A percentile compares a stretch with the other conserved stretches of the same genome.
Conservation (phyloP, 2,888 invertebrate species). For the Ecdyonurus torrentis region DNA sequence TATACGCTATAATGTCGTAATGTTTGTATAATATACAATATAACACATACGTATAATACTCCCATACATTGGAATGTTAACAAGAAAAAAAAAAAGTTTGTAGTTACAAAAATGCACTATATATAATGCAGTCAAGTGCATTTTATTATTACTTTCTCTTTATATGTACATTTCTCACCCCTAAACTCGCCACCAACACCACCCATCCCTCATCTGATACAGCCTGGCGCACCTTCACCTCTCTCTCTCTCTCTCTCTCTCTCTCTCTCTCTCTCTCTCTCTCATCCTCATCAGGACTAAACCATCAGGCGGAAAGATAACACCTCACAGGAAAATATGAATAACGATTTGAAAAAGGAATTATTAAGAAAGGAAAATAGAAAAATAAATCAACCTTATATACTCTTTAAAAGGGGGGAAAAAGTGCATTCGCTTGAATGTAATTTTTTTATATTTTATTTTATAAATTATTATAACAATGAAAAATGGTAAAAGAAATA, state of each 20-base stretch:
- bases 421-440: neutral
- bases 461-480: neutral
- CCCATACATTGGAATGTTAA: too few relatives aligned
- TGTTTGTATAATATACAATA: too few relatives aligned
- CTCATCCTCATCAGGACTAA: neutral
- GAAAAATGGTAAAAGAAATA: neutral
- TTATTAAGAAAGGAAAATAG: constrained; percentile 3
- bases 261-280: too few relatives aligned
- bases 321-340: neutral
- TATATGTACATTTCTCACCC: too few relatives aligned
- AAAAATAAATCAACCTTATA: constrained; percentile 2
- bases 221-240: neutral
- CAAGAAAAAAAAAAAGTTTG: too few relatives aligned
- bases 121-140: too few relatives aligned
- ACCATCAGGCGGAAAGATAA: neutral
- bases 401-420: neutral
- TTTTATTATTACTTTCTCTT: too few relatives aligned
- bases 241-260: too few relatives aligned
- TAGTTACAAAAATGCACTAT: too few relatives aligned
- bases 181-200: too few relatives aligned
- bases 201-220: neutral
- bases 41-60: too few relatives aligned
- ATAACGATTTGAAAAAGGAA: constrained; percentile 3
- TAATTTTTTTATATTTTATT: neutral
- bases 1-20: too few relatives aligned